phyloP scores from a whole-genome alignment of 2,113 vertebrate genomes.

The Grammomys dolichurus region DNA sequence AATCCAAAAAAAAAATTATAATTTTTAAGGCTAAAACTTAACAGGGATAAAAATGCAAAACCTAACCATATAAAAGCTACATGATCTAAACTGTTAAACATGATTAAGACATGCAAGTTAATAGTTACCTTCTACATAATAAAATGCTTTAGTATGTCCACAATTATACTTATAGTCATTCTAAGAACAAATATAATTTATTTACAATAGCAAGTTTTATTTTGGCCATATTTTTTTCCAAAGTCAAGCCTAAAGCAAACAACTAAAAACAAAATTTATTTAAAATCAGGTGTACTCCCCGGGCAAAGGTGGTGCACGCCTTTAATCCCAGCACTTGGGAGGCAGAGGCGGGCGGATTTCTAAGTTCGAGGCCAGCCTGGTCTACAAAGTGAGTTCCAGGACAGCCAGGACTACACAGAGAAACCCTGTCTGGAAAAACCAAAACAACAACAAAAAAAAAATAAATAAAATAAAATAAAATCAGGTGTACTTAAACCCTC shows the following conservation, averaged over 20 bases:
- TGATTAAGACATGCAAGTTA: neutral
- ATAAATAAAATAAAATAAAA: neutral
- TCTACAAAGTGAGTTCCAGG: too few relatives aligned
- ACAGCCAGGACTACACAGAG: too few relatives aligned
- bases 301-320: too few relatives aligned
- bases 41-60: neutral
- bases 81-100: neutral
- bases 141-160: neutral
- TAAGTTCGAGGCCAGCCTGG: too few relatives aligned
- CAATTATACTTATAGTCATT: neutral
- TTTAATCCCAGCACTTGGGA: too few relatives aligned
- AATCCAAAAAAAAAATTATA: neutral
- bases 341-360: too few relatives aligned
- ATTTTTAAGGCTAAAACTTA: neutral
- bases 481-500: neutral
- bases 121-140: neutral
- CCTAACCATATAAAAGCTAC: neutral
- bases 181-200: neutral
- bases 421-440: too few relatives aligned
- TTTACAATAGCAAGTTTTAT: neutral
- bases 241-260: neutral
- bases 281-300: neutral
- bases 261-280: neutral
- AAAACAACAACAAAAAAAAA: too few relatives aligned
- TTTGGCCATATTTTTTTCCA: neutral